Base-by-base conservation (phyloP, 1,140 invertebrate genomes). In the Ectropis grisescens region DNA sequence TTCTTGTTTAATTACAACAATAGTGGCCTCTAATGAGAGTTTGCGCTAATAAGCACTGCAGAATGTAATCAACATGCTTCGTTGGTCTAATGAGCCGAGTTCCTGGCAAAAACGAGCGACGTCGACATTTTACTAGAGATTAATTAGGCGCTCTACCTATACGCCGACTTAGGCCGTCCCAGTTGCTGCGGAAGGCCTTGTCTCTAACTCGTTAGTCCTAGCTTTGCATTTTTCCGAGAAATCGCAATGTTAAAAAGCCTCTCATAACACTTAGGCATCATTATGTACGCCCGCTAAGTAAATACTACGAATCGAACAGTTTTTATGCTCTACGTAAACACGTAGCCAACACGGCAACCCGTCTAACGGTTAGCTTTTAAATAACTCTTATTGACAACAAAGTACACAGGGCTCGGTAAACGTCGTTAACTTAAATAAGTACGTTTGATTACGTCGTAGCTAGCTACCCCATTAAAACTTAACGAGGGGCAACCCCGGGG, bases 381-480 rank as follows among this genome's bases (percentile, higher is more conserved):
- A 60, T 58, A 58, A 62, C 54, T 58, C 58, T 58, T 65, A 76
- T 76, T 72, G 67, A 72, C 65, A 59, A 71, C 68, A 65, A 62
- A 68, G 60, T 68, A 64, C 52, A 59, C 53, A 47, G 52, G 57
- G n/a, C 58, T 57, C 65, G 41, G 64, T 68, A 70, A 76, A 74
- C 69, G 71, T 79, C 74, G 74, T 79, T 72, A 76, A 74, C 65
- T 74, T 68, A 80, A 79, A 80, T 76, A 80, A 80, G 71, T 70
- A 75, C 71, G 61, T 76, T 80, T 80, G 75, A 80, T 80, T 80
- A 80, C 71, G 71, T 70, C 68, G 71, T 71, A 72, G 70, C 72
- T 72, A 72, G 70, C 74, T 80, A 78, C 72, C 71, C 75, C 68
- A 80, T 80, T 80, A 80, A 80, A 80, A 80, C 75, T 80, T 80